These are phyloP conservation scores for Diploscapter pachys DNA, from an alignment of 1,140 invertebrate species.

Conservation along the genomic window DNA sequence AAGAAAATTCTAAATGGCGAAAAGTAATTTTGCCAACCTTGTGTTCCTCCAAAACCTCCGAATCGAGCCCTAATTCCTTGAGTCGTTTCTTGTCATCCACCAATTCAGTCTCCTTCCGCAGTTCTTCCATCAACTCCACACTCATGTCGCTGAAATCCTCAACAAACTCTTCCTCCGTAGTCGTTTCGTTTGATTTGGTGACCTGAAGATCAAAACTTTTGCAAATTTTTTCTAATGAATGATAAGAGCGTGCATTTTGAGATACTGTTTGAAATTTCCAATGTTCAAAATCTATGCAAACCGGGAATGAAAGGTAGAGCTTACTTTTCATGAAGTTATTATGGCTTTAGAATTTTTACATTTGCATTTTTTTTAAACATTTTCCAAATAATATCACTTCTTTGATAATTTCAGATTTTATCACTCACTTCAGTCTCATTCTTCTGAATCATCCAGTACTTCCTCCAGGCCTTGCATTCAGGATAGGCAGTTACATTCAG, in stretches of 20 bases:
- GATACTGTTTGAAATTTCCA: background rate
- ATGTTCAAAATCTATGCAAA: background rate
- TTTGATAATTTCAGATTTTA: slow-evolving; percentile 17
- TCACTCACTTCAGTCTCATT: slow-evolving; percentile 14
- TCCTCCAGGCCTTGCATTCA: slow-evolving; percentile 46
- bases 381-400: background rate
- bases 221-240: slow-evolving; percentile 4
- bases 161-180: slow-evolving; percentile 16
- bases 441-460: slow-evolving; percentile 40
- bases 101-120: slow-evolving; percentile 25
- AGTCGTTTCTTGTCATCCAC: slow-evolving; percentile 29
- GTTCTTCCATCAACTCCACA: slow-evolving; percentile 15
- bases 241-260: slow-evolving; percentile 8
- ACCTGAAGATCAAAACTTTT: slow-evolving; percentile 17
- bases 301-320: background rate
- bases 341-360: background rate
- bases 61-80: slow-evolving; percentile 37
- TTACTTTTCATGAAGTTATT: slow-evolving; percentile 6
- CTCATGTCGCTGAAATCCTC: background rate
- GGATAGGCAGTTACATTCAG: slow-evolving; percentile 44
- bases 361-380: too few species aligned
- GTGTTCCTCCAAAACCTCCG: slow-evolving; percentile 34
- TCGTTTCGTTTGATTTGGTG: slow-evolving; percentile 14
- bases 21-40: slow-evolving; percentile 6
- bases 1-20: background rate